Percentiles rank a stretch among this genome's conserved stretches.
Conservation (phyloP, 2,888 invertebrate species). For the Cantharis lateralis region DNA sequence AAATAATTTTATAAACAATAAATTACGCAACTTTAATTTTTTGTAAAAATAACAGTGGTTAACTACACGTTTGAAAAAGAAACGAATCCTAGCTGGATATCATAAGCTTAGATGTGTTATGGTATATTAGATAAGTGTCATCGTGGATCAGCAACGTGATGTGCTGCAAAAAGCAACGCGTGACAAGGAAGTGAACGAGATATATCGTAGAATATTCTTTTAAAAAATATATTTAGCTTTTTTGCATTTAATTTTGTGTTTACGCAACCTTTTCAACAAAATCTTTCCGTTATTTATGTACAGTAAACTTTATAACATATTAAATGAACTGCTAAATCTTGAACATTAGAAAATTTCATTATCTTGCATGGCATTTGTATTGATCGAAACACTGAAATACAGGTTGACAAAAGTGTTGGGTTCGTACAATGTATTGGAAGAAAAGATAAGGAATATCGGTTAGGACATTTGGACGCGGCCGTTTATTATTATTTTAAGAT, state of each 20-base stretch:
- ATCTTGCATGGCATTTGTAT: no score
- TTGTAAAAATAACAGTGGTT: conserved; percentile 2
- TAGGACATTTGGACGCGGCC: no score
- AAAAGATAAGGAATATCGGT: no score
- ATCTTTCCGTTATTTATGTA: background rate
- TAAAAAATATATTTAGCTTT: background rate
- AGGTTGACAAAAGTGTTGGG: no score
- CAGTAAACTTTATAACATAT: background rate
- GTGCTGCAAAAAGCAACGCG: conserved; percentile 42
- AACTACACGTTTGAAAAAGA: conserved; percentile 34
- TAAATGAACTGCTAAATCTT: no score
- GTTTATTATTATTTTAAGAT: no score
- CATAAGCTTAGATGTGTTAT: conserved; percentile 47
- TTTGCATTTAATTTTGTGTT: background rate
- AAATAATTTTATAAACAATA: background rate
- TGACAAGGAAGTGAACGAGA: conserved; percentile 43
- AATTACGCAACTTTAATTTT: background rate
- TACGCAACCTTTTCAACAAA: background rate
- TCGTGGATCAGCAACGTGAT: conserved; percentile 44
- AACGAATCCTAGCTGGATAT: conserved; percentile 44
- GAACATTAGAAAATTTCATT: no score
- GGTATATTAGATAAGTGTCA: conserved; percentile 49
- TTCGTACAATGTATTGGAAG: no score
- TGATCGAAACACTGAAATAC: no score
- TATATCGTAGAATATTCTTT: conserved; percentile 21